Base-by-base conservation (phyloP, 2,888 invertebrate species). In the Heliconius sara region DNA sequence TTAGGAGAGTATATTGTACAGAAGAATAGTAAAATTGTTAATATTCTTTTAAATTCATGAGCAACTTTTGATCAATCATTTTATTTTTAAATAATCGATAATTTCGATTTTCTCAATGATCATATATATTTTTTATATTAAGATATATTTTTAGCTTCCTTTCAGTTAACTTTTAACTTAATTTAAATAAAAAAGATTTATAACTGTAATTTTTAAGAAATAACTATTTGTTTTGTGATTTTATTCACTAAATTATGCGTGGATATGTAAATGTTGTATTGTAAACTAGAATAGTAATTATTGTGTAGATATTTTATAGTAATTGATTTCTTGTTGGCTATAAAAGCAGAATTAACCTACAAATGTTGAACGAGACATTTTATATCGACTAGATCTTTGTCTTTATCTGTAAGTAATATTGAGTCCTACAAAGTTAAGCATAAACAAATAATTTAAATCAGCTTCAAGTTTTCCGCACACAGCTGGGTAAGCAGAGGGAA, bases 281-380 rank as follows among this genome's bases (percentile, higher is more conserved):
- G 70, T 70, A 70, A 43, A 70, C 43, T 19, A 63, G 63, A 63
- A 27, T 43, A 39, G 39, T 75, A 75, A 78, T 78, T 82, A 79
- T 81, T 83, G 78, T 77, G 77, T 79, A 78, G 73, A 13, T 72
- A 79, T 74, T 60, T 76, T 71, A 71, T 75, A 76, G 63, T 71
- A 71, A 76, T 76, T 47, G 71, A 76, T 67, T 67, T 78, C 78
- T 74, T 73, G 67, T 73, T 57, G 57, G 39, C 67, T 9, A 57
- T 74, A 67, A 78, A 73, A 73, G 13, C 67, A 27, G 0, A 34
- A 65, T 22, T 43, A 19, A 43, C 27, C 19, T 43, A 63, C 43
- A 13, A 25, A 67, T 67, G 39, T 73, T 39, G 6, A 66, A 78
- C 72, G 72, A 67, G 39, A 16, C 19, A 25, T 39, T 43, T 19